Conservation (phyloP, 92 coral and sea anemone species). For the Epizoanthus illoricatus region DNA sequence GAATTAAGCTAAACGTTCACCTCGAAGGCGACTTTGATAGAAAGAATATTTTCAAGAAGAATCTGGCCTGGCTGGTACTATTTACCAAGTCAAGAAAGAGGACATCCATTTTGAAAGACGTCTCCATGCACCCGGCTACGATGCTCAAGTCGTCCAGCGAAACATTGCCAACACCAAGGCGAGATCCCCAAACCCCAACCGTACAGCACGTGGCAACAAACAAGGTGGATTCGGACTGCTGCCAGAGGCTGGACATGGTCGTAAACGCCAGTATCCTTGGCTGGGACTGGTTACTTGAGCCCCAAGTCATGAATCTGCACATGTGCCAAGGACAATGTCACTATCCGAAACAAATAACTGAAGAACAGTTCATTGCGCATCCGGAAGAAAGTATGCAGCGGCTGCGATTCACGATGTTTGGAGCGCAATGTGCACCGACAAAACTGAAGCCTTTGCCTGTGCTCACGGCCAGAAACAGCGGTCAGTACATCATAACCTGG, state of each 20-base stretch:
- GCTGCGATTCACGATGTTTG: neutral
- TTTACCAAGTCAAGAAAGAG: neutral
- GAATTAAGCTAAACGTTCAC: conserved; percentile 3
- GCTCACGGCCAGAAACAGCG: neutral
- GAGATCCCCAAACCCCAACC: too few species aligned
- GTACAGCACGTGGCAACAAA: neutral
- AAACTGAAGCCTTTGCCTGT: conserved; percentile 4
- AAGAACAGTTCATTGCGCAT: neutral
- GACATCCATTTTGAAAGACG: neutral
- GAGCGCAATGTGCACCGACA: neutral
- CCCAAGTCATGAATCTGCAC: conserved; percentile 3
- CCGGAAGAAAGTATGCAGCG: neutral
- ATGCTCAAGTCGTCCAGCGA: neutral
- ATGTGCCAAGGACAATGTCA: conserved; percentile 7
- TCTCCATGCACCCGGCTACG: neutral
- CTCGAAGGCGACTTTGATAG: neutral
- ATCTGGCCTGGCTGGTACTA: conserved; percentile 19
- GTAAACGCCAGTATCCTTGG: conserved; percentile 6
- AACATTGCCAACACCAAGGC: neutral
- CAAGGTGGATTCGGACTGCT: neutral
- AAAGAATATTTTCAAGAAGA: neutral
- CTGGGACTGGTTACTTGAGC: conserved; percentile 2
- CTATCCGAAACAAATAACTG: neutral
- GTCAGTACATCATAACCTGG: conserved; percentile 25
- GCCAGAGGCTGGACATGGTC: neutral